These are phyloP conservation scores for Melanotaenia pygmaea DNA, from an alignment of 2,797 vertebrate species.

Conservation along the genomic window DNA sequence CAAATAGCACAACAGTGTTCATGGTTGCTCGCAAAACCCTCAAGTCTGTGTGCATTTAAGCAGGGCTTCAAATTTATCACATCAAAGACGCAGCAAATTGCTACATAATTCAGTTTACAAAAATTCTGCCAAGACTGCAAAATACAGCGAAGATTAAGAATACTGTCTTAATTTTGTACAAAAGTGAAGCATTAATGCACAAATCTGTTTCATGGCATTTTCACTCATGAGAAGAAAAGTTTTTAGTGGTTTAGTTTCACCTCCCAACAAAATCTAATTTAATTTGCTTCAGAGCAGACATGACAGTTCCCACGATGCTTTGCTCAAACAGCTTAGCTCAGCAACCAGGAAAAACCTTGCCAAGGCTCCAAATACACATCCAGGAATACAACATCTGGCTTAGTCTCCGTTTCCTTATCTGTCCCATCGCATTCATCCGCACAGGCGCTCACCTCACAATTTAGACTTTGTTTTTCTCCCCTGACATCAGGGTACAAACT, in stretches of 20 bases:
- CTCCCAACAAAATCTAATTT: constrained; percentile 83
- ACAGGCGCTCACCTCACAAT: constrained; percentile 55
- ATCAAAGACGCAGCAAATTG: constrained; percentile 85
- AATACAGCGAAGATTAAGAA: constrained; percentile 51
- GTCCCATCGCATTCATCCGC: constrained; percentile 69
- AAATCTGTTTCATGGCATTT: constrained; percentile 71
- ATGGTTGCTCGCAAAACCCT: constrained; percentile 67
- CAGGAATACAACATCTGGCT: constrained; percentile 83
- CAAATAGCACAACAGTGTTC: constrained; percentile 46
- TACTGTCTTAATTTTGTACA: constrained; percentile 79
- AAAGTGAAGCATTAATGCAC: constrained; percentile 80
- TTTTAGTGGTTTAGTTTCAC: constrained; percentile 79
- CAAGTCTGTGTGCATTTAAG: constrained; percentile 74
- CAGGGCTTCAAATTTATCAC: constrained; percentile 78
- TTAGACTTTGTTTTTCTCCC: constrained; percentile 63
- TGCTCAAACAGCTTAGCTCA: constrained; percentile 86
- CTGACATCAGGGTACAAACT: constrained; percentile 65
- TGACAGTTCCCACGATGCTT: constrained; percentile 79
- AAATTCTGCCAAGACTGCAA: constrained; percentile 82
- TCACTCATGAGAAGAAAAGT: constrained; percentile 75
- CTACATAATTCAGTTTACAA: constrained; percentile 84
- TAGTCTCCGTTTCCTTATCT: constrained; percentile 72
- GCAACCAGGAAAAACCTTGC: constrained; percentile 75
- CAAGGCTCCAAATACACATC: constrained; percentile 61
- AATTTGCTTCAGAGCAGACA: constrained; percentile 72